phyloP scores from a whole-genome alignment of 2,113 vertebrate species.

The Pavo muticus region DNA sequence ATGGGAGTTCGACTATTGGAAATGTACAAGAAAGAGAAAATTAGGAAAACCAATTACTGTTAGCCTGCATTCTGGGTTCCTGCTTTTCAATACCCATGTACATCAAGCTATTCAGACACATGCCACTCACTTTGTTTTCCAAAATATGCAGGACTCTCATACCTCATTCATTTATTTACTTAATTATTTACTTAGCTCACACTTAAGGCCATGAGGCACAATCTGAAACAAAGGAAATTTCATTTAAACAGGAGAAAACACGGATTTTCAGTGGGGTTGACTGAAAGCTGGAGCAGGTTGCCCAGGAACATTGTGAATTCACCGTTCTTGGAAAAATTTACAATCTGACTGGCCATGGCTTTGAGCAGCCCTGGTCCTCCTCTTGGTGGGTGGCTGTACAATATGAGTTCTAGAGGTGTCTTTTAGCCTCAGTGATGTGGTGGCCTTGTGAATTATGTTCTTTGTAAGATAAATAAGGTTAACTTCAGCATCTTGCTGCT shows the following conservation, averaged over 20 bases:
- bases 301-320: background rate
- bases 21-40: conserved; percentile 41
- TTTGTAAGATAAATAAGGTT: background rate
- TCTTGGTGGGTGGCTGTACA: background rate
- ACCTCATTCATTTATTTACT: background rate
- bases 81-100: conserved; percentile 24
- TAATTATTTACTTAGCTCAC: background rate
- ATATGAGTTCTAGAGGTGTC: background rate
- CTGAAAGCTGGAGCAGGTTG: background rate
- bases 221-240: background rate
- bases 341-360: fast-evolving
- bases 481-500: background rate
- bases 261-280: background rate
- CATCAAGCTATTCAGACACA: background rate
- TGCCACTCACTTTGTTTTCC: background rate
- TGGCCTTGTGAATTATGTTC: background rate
- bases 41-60: conserved; percentile 17
- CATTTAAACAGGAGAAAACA: background rate
- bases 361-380: background rate
- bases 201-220: background rate
- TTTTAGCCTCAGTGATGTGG: background rate
- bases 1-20: conserved; percentile 17
- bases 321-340: background rate
- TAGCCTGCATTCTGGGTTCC: background rate
- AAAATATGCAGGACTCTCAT: background rate